Evolutionary conservation across 1,140 invertebrate genomes (phyloP), one percentile per base, ranked within the genome.

Genomic region (Aphelenchoides fujianensis): DNA sequence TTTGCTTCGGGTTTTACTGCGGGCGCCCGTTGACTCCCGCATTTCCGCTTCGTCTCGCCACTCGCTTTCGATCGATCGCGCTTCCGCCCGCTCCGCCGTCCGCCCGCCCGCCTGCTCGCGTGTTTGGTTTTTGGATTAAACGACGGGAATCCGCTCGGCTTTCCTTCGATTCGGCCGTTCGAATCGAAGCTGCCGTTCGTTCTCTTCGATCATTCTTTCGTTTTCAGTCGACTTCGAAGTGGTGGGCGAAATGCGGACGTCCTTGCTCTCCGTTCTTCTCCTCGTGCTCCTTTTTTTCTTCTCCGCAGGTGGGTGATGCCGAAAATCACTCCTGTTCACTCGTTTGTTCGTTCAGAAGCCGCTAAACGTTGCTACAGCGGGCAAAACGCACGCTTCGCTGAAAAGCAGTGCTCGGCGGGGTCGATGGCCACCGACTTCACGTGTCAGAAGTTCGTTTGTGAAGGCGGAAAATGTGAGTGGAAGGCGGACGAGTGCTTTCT

Each of bases 391-490:
- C 72, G 74, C 27, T 75, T 69, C 62, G 68, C 73, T 7, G 68
- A 77, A 37, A 75, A 75, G 41, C 74, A 75, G 48, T 75, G 74
- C 57, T 71, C 64, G 3, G 31, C 64, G n/a, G 74, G 74, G n/a
- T 48, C 55, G 19, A 63, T 57, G 2, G 32, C 36, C 16, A n/a
- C 57, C 19, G 73, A 75, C 7, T 75, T 64, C 54, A 75, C 74
- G 32, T 75, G 74, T 48, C 74, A 75, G 54, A 75, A 74, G 55
- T 75, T 75, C 63, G 59, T 68, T n/a, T 75, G 74, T 32, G 72
- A 75, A 34, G 74, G 74, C 27, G 74, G 74, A 30, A 77, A 70
- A 63, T 74, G 74, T 75, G 69, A 61, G 62, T 35, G 23, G 16
- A 27, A 27, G 16, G 59, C 16, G 19, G 32, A 12, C n/a, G 27